Evolutionary conservation across 2,797 vertebrate genomes (phyloP), one percentile per base, ranked within the genome.

Genomic region (Neosilurus mollespiculum): DNA sequence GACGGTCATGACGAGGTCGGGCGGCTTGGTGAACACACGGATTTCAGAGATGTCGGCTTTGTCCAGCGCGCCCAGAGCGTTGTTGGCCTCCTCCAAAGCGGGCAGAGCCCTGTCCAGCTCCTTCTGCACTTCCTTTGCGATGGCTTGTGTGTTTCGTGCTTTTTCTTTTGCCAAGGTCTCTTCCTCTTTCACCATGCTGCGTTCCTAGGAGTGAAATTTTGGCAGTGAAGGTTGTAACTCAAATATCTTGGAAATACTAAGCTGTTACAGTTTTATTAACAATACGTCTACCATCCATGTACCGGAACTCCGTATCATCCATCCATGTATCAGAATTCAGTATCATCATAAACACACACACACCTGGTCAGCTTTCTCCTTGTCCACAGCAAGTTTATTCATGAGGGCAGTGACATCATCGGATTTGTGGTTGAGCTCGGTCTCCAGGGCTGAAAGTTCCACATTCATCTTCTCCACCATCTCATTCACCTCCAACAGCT

Each of bases 21-120:
- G 96, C 2, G 95, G 95, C 82, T 96, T 97, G 79, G 94, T 94
- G 89, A 97, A 96, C 83, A 96, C 95, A 85, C 95, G 93, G 80
- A 97, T 94, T 93, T 97, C 96, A 43, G 96, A 95, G 86, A 97
- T 97, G 86, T 96, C 95, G 9, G 94, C 94, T 88, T 95, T 97
- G 88, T 97, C 94, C 71, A 97, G 92, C 24, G 96, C 93, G 66
- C 93, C 94, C 73, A 97, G 93, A 0, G 96, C 95, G 87, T 91
- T 95, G 83, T 95, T 96, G 84, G 95, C 94, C 7, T 92, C 90
- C 0, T 97, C 94, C 7, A 96, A 90, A 22, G 94, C 95, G 0
- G 95, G 94, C 15, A 97, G 87, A 4, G 95, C 95, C 88, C 96
- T 94, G 66, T 96, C 93, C 80, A 97, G 92, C 82, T 97, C 96